A percentile compares a stretch with the other conserved stretches of the same genome.
Evolutionary conservation across 92 coral and sea anemone species (phyloP).

Genomic region (Palythoa caribaeorum): DNA sequence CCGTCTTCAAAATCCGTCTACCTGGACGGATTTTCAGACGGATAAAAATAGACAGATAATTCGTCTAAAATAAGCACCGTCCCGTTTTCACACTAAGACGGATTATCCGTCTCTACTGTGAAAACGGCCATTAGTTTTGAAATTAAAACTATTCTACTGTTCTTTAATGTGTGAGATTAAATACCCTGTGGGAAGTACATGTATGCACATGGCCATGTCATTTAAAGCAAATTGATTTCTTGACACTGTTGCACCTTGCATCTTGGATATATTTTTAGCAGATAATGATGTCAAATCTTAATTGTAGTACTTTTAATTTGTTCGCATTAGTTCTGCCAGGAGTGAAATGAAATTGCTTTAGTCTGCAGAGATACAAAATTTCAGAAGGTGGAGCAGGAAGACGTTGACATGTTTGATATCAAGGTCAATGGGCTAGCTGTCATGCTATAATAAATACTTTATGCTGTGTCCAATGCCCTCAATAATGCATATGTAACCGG

Average conservation of each 20-base stretch:
- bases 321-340: constrained; percentile 3
- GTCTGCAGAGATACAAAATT: neutral
- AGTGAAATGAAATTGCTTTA: constrained; percentile 9
- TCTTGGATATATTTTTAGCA: neutral
- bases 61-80: too few species aligned
- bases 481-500: neutral
- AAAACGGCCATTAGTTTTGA: too few species aligned
- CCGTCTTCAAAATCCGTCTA: too few species aligned
- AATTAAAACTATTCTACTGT: neutral
- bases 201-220: neutral
- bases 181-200: neutral
- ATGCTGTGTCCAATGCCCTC: constrained; percentile 10
- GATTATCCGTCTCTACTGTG: too few species aligned
- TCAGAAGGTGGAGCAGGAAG: constrained; percentile 4
- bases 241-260: neutral
- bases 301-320: neutral
- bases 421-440: neutral
- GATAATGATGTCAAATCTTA: neutral
- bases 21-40: too few species aligned
- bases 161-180: neutral
- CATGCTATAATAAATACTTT: neutral
- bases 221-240: neutral
- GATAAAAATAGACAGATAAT: too few species aligned
- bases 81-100: too few species aligned
- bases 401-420: constrained; percentile 3